Conservation (phyloP, 2,797 vertebrate genomes). For the Nyctibius grandis region DNA sequence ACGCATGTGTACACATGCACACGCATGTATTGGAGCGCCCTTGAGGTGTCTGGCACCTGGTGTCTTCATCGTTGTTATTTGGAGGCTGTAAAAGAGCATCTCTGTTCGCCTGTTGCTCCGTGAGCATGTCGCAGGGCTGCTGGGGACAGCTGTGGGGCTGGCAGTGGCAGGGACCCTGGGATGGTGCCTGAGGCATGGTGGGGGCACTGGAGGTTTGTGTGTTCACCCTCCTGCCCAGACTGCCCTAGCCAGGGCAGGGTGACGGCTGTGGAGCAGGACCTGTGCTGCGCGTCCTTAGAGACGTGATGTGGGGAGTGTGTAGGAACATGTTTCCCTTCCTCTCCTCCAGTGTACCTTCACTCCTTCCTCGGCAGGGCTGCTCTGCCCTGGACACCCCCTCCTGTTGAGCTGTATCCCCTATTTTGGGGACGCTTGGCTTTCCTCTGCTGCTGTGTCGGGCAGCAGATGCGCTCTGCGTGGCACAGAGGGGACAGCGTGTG, state of each 20-base stretch:
- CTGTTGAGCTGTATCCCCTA: background rate
- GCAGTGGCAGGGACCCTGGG: background rate
- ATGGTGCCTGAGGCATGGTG: background rate
- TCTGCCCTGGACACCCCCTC: background rate
- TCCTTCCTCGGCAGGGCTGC: background rate
- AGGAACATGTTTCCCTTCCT: background rate
- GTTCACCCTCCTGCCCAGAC: background rate
- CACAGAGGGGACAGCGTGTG: fast-evolving
- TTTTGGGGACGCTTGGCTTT: background rate
- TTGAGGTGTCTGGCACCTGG: background rate
- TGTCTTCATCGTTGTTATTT: background rate
- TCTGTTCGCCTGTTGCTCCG: fast-evolving
- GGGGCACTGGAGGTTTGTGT: background rate
- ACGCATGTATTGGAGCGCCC: fast-evolving
- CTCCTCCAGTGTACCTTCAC: background rate
- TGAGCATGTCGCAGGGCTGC: fast-evolving
- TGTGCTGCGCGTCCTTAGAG: background rate
- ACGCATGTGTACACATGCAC: background rate
- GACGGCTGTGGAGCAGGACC: background rate
- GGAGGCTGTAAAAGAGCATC: background rate
- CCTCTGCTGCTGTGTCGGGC: fast-evolving
- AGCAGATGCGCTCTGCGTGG: fast-evolving
- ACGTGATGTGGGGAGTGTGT: background rate
- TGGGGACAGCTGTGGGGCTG: background rate
- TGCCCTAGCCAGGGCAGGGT: background rate